phyloP scores from a whole-genome alignment of 30 jellyfish, hydroid and myxozoan genomes.

The Aurelia sp. region DNA sequence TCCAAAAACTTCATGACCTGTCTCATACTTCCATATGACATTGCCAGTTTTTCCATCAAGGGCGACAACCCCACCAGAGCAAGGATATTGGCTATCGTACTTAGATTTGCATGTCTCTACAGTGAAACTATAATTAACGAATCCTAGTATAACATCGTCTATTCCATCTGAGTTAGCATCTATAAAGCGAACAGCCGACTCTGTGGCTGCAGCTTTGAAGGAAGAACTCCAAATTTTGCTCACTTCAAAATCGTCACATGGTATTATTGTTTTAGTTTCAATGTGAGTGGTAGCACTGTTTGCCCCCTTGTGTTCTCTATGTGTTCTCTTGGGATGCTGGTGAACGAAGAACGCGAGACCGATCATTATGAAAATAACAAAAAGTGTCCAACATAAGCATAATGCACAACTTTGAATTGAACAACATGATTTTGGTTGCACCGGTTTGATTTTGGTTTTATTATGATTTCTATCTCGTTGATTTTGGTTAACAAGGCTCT shows the following conservation, averaged over 20 bases:
- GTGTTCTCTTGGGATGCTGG: not conserved
- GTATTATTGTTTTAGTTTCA: not conserved
- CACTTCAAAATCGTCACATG: conserved; percentile 69
- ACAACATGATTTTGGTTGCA: conserved; percentile 30
- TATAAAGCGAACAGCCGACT: conserved; percentile 70
- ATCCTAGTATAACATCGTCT: conserved; percentile 76
- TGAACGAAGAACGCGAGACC: conserved; percentile 39
- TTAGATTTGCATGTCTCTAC: too few relatives aligned
- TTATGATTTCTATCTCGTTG: not conserved
- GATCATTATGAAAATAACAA: conserved; percentile 7
- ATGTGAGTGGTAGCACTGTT: not conserved
- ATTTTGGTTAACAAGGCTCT: not conserved
- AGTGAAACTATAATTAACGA: conserved; percentile 51
- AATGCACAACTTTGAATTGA: conserved; percentile 16
- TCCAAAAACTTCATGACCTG: conserved; percentile 72
- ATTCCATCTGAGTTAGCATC: conserved; percentile 79
- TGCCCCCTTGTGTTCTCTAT: not conserved
- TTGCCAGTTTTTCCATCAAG: conserved; percentile 83
- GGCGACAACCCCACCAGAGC: conserved; percentile 89
- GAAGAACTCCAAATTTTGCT: conserved; percentile 69
- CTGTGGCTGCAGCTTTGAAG: conserved; percentile 72
- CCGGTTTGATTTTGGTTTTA: conserved; percentile 3
- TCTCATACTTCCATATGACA: conserved; percentile 74
- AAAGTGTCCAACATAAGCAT: not conserved
- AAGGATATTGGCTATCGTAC: conserved; percentile 28